Conservation (phyloP, 2,888 invertebrate species). For the Zhengitettix transpicula region DNA sequence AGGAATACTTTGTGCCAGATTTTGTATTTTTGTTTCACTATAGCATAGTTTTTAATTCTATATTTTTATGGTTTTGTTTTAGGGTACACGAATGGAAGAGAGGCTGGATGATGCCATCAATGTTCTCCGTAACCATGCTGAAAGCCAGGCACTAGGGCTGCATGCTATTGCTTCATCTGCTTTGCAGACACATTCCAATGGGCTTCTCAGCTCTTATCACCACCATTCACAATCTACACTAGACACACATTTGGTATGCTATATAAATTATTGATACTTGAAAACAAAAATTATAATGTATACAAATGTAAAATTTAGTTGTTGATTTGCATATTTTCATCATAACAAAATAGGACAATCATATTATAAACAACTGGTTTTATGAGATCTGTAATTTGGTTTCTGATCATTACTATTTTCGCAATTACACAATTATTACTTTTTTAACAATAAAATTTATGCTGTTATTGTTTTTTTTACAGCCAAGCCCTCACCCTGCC, state of each 20-base stretch:
- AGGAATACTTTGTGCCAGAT: no score
- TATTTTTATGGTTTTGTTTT: slow-evolving; percentile 8
- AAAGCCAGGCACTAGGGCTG: slow-evolving; percentile 41
- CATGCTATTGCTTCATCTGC: slow-evolving; percentile 22
- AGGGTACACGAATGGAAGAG: slow-evolving; percentile 90
- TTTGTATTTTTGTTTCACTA: no score
- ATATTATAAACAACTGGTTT: no score
- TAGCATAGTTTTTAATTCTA: no score
- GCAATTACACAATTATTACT: neutral
- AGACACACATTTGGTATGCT: slow-evolving; percentile 16
- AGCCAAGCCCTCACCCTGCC: slow-evolving; percentile 28
- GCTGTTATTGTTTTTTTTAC: slow-evolving; percentile 11
- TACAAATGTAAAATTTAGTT: no score
- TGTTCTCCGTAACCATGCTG: slow-evolving; percentile 86
- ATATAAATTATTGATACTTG: neutral
- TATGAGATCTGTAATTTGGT: no score
- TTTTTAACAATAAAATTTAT: neutral
- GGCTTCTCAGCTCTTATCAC: slow-evolving; percentile 36
- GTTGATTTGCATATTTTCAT: no score
- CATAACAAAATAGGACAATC: no score
- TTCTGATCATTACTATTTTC: neutral
- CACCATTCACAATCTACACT: slow-evolving; percentile 17
- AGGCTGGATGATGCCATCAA: slow-evolving; percentile 89
- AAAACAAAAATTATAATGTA: no score
- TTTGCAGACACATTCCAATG: slow-evolving; percentile 29